Evolutionary conservation across 2,113 vertebrate genomes (phyloP).

Genomic region (Mustela nigripes): DNA sequence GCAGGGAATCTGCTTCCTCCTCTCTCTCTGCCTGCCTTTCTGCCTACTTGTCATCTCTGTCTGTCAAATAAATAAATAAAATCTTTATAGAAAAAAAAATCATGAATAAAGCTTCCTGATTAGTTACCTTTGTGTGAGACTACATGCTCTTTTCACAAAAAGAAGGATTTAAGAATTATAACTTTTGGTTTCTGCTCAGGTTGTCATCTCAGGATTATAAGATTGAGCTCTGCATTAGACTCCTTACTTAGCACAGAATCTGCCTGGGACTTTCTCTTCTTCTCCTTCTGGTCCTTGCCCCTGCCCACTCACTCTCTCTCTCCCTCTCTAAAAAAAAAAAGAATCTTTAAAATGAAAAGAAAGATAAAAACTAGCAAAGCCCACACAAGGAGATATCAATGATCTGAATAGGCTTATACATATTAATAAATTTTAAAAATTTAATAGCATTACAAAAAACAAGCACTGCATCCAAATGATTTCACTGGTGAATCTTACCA

Average conservation of each 20-base stretch:
- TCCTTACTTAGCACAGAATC: neutral
- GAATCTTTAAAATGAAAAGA: neutral
- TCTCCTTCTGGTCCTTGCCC: neutral
- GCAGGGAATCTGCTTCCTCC: no score
- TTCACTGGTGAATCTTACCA: neutral
- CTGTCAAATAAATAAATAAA: no score
- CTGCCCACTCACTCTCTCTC: no score
- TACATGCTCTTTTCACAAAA: conserved; percentile 50
- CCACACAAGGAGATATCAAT: neutral
- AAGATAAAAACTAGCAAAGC: neutral
- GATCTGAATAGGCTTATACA: neutral
- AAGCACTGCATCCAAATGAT: neutral
- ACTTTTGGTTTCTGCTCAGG: neutral
- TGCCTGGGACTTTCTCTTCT: neutral
- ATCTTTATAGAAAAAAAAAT: neutral
- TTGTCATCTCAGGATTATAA: neutral
- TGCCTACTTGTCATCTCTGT: no score
- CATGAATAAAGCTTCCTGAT: conserved; percentile 26
- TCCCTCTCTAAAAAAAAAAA: no score
- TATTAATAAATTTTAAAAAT: neutral
- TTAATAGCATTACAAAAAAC: neutral
- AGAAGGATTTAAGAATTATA: conserved; percentile 71
- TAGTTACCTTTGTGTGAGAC: conserved; percentile 59
- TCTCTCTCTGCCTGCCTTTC: no score
- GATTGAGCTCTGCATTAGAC: neutral